These are phyloP conservation scores for Trogon surrucura DNA, from an alignment of 2,113 vertebrate species.

Conservation along the genomic window DNA sequence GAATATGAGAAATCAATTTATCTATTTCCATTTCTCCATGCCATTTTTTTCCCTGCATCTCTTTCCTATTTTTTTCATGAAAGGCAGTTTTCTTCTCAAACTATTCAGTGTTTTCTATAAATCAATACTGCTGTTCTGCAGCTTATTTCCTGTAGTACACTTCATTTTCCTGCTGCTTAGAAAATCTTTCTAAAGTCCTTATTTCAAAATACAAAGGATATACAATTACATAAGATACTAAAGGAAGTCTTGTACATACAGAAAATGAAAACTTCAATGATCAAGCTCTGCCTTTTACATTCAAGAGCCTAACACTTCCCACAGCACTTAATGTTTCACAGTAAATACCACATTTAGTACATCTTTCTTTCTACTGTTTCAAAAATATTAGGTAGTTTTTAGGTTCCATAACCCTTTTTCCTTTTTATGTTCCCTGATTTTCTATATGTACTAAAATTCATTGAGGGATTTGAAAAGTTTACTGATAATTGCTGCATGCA, in stretches of 20 bases:
- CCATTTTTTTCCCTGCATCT: background rate
- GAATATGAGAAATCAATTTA: background rate
- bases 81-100: background rate
- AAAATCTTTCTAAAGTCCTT: background rate
- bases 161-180: background rate
- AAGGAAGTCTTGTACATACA: background rate
- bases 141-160: background rate
- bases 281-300: background rate
- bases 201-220: conserved; percentile 11
- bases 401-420: background rate
- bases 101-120: background rate
- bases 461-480: background rate
- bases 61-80: background rate
- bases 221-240: background rate
- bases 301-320: background rate
- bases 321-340: background rate
- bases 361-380: background rate
- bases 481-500: background rate
- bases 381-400: background rate
- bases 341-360: background rate
- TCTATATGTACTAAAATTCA: background rate
- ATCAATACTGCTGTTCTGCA: background rate
- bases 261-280: background rate
- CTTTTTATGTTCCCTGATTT: background rate
- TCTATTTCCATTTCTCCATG: background rate